Percentiles rank a stretch among this genome's conserved stretches.
Evolutionary conservation across 2,888 invertebrate species (phyloP).

Genomic region (Alloplasta piceator): DNA sequence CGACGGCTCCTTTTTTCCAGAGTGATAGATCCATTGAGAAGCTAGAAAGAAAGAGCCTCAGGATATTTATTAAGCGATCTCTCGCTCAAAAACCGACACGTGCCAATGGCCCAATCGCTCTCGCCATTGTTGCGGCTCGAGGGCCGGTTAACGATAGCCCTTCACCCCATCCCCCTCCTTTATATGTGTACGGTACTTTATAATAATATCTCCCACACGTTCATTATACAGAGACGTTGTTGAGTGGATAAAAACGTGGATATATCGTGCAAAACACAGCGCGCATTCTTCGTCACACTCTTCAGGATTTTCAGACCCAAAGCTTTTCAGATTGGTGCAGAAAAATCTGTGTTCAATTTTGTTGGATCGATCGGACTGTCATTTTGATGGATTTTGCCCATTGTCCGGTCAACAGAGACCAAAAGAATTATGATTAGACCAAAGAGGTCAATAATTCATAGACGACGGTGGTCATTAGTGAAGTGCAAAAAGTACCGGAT

Average conservation of each 20-base stretch:
- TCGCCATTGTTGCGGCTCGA: slow-evolving; percentile 80
- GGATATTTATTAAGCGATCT: slow-evolving; percentile 56
- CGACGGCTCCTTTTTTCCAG: slow-evolving; percentile 80
- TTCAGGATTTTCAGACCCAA: slow-evolving; percentile 20
- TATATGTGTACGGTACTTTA: slow-evolving; percentile 11
- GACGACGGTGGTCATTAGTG: too few relatives aligned
- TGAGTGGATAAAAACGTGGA: slow-evolving; percentile 36
- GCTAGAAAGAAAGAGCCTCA: slow-evolving; percentile 14
- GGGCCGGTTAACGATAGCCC: slow-evolving; percentile 72
- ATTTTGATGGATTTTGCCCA: not conserved
- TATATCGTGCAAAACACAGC: slow-evolving; percentile 15
- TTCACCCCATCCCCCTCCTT: slow-evolving; percentile 34
- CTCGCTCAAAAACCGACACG: slow-evolving; percentile 61
- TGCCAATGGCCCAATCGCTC: slow-evolving; percentile 71
- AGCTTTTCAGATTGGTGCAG: not conserved
- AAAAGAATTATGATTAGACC: too few relatives aligned
- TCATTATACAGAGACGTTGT: slow-evolving; percentile 40
- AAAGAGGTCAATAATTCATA: too few relatives aligned
- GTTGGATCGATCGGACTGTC: not conserved
- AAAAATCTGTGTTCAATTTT: too few relatives aligned
- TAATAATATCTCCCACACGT: slow-evolving; percentile 53
- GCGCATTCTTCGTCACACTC: slow-evolving; percentile 27
- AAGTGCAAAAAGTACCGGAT: too few relatives aligned
- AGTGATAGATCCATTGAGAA: slow-evolving; percentile 19
- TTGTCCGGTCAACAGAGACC: too few relatives aligned